phyloP scores from a whole-genome alignment of 2,113 vertebrate genomes.

The Eudyptes chrysolophus region DNA sequence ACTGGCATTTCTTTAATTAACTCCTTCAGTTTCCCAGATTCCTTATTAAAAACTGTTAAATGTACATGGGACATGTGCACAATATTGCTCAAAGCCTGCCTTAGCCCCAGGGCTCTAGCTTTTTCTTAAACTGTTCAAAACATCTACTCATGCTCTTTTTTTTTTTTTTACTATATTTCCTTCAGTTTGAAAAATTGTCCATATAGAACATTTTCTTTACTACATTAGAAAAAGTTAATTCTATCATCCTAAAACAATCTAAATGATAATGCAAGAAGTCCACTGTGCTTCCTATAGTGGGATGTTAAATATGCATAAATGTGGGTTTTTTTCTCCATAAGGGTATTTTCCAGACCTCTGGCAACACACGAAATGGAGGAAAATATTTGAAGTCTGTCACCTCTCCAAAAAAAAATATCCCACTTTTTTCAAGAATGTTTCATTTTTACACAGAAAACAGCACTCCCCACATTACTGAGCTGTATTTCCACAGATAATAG shows the following conservation, averaged over 20 bases:
- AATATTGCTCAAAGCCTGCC: neutral
- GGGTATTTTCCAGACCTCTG: neutral
- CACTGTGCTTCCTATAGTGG: neutral
- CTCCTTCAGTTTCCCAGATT: neutral
- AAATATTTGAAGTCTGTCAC: neutral
- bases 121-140: neutral
- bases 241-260: neutral
- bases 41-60: neutral
- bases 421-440: neutral
- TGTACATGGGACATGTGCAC: neutral
- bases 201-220: neutral
- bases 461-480: neutral
- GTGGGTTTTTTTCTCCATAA: rapidly evolving
- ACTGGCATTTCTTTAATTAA: neutral
- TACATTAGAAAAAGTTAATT: neutral
- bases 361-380: neutral
- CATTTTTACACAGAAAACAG: neutral
- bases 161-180: neutral
- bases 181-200: neutral
- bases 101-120: neutral
- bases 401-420: neutral
- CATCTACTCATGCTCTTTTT: neutral
- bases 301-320: neutral
- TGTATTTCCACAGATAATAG: neutral
- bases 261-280: neutral